Percentiles rank a stretch among this genome's conserved stretches.
These are phyloP conservation scores for Pteruthius melanotis DNA, from an alignment of 2,113 vertebrate genomes.

Conservation along the genomic window DNA sequence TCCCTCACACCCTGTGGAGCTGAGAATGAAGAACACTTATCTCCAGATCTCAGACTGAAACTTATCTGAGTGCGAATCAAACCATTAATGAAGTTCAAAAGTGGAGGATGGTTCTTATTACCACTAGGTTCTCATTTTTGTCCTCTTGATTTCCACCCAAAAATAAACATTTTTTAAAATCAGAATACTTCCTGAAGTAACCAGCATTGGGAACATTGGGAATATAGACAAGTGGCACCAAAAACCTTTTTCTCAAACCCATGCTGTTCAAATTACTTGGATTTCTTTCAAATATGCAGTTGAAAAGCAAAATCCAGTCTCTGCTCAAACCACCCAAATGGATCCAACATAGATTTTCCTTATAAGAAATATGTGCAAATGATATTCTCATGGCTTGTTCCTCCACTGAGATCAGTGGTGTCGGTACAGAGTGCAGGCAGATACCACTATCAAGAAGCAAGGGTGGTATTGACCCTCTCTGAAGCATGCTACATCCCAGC, in stretches of 20 bases:
- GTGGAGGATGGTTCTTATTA: not conserved
- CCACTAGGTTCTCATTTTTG: not conserved
- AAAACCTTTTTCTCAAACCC: not conserved
- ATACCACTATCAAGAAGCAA: not conserved
- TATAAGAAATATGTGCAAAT: not conserved
- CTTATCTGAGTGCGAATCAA: not conserved
- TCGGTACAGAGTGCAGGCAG: not conserved
- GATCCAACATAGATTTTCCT: not conserved
- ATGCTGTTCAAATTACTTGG: not conserved
- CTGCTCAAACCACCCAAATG: not conserved
- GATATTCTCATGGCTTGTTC: not conserved
- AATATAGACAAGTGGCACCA: not conserved
- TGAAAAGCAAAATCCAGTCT: not conserved
- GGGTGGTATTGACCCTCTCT: not conserved
- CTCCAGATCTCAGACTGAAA: not conserved
- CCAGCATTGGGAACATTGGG: not conserved
- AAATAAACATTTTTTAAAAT: not conserved
- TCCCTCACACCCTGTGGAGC: not conserved
- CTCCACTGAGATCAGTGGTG: not conserved
- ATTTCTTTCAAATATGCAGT: not conserved
- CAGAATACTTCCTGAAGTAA: not conserved
- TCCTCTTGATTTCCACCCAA: not conserved
- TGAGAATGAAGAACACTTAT: not conserved
- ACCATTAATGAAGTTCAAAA: not conserved
- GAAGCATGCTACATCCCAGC: not conserved